These are phyloP conservation scores for Phylloscopus trochilus DNA, from an alignment of 2,113 vertebrate genomes.

Conservation along the genomic window DNA sequence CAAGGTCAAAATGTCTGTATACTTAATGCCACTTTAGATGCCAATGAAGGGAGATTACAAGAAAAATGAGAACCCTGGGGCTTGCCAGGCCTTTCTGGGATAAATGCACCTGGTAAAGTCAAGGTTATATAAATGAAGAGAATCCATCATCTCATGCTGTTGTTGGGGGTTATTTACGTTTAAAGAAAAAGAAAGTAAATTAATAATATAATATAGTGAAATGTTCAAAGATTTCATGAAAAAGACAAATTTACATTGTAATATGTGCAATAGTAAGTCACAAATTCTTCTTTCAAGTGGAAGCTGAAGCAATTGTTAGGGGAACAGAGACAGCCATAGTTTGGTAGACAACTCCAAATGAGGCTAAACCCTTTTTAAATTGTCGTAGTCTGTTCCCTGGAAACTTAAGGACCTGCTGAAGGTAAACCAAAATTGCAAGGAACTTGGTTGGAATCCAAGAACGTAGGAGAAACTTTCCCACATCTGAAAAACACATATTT, in stretches of 20 bases:
- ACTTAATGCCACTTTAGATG: conserved; percentile 33
- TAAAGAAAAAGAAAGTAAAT: background rate
- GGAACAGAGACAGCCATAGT: background rate
- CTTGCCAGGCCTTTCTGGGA: conserved; percentile 31
- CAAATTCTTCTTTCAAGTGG: background rate
- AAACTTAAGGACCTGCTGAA: background rate
- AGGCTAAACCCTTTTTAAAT: background rate
- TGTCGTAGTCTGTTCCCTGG: background rate
- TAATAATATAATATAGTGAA: background rate
- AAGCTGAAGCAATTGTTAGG: background rate
- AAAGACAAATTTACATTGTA: background rate
- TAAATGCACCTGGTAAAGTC: conserved; percentile 14
- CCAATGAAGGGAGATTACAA: conserved; percentile 49
- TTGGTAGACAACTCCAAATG: background rate
- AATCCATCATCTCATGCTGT: conserved; percentile 6
- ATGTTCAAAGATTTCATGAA: background rate
- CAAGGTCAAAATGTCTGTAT: conserved; percentile 45
- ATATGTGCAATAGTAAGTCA: background rate
- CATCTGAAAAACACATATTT: background rate
- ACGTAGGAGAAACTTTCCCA: background rate
- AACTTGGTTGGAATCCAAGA: background rate
- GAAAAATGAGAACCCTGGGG: conserved; percentile 50
- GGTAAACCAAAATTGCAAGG: background rate
- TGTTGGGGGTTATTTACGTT: background rate
- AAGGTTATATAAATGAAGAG: conserved; percentile 37